phyloP scores from a whole-genome alignment of 2,888 invertebrate species.

The Aphidoletes aphidimyza region DNA sequence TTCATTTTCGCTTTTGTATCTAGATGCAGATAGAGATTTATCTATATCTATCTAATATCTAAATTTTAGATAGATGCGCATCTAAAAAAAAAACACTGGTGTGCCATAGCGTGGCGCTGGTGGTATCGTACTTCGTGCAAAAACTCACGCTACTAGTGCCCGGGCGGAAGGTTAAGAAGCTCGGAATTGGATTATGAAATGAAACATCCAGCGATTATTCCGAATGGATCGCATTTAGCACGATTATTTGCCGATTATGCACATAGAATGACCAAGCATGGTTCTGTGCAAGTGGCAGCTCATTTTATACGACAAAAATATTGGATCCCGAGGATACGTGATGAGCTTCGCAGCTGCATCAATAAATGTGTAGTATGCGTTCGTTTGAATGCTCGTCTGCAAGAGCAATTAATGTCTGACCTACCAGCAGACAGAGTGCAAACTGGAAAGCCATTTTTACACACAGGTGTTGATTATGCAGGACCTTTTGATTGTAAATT shows the following conservation, averaged over 20 bases:
- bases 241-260: neutral
- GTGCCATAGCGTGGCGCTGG: neutral
- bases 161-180: neutral
- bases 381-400: too few relatives aligned
- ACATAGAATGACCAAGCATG: neutral
- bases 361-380: too few relatives aligned
- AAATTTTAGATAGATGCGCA: neutral
- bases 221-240: neutral
- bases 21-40: neutral
- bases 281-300: neutral
- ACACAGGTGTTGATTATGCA: too few relatives aligned
- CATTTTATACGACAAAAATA: neutral
- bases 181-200: neutral
- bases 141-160: slow-evolving; percentile 1
- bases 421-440: too few relatives aligned
- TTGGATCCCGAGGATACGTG: neutral
- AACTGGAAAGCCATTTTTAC: too few relatives aligned
- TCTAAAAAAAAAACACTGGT: neutral
- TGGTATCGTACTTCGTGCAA: neutral
- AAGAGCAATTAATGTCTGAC: neutral
- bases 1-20: too few relatives aligned
- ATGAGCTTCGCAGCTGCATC: neutral
- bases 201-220: neutral
- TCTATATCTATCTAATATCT: neutral
- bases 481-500: slow-evolving; percentile 55